Percentiles rank a stretch among this genome's conserved stretches.
Conservation (phyloP, 2,797 vertebrate species). For the Mormyrops boulengeri region DNA sequence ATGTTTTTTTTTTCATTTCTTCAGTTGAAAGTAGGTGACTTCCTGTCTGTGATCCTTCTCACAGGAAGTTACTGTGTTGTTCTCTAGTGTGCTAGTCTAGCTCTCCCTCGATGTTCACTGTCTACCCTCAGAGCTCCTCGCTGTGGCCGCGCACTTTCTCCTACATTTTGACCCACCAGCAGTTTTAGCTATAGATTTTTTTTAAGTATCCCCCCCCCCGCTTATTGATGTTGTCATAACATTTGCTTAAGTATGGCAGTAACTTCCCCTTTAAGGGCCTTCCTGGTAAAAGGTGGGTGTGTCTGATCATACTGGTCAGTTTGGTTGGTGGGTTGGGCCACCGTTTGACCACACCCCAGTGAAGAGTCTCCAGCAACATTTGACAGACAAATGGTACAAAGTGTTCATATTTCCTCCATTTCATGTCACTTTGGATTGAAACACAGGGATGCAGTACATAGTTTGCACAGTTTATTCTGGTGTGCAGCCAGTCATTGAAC, state of each 20-base stretch:
- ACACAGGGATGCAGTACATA: background rate
- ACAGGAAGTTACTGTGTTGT: background rate
- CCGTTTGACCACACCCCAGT: background rate
- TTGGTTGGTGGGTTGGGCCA: background rate
- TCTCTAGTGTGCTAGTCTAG: background rate
- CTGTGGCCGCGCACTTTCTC: background rate
- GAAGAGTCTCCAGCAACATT: background rate
- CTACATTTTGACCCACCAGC: background rate
- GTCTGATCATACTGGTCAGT: background rate
- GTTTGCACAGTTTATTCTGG: background rate
- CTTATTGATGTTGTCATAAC: background rate
- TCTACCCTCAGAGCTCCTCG: background rate
- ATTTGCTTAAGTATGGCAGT: background rate
- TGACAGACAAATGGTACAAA: background rate
- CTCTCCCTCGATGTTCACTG: background rate
- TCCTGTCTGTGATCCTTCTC: background rate
- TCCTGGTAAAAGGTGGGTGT: background rate
- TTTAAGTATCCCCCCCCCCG: background rate
- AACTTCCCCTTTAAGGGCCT: slow-evolving; percentile 1
- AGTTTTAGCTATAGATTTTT: background rate
- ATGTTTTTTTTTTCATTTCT: background rate
- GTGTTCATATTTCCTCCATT: background rate
- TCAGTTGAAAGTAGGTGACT: background rate
- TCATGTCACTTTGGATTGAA: background rate
- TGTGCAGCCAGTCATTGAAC: background rate